Evolutionary conservation across 2,888 invertebrate genomes (phyloP).

Genomic region (Diachrysia chrysitis): DNA sequence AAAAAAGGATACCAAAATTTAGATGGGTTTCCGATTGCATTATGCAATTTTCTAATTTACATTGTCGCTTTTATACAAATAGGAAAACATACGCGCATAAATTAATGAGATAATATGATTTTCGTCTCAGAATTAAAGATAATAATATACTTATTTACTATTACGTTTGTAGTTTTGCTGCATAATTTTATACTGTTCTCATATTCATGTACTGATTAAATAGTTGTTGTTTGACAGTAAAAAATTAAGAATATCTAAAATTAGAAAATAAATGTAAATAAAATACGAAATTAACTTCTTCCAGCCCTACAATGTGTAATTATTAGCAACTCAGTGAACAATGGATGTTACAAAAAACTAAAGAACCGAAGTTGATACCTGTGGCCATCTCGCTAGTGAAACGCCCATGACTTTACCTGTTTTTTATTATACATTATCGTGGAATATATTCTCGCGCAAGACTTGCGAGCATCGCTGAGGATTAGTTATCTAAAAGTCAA

Average conservation of each 20-base stretch:
- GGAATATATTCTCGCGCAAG: constrained; percentile 15
- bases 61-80: neutral
- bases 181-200: no score
- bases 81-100: no score
- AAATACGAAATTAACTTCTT: neutral
- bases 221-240: no score
- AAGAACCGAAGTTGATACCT: constrained; percentile 62
- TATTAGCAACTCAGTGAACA: constrained; percentile 66
- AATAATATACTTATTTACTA: no score
- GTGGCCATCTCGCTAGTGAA: constrained; percentile 55
- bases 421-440: constrained; percentile 24
- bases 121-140: no score
- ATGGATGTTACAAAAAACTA: constrained; percentile 62
- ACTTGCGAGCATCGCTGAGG: constrained; percentile 12
- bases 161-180: no score
- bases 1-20: no score
- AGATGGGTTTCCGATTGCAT: no score
- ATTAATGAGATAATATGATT: no score
- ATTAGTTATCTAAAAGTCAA: neutral
- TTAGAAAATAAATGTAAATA: neutral
- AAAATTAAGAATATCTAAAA: no score
- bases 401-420: constrained; percentile 34
- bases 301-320: constrained; percentile 59
- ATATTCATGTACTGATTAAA: no score
- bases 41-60: no score